Base-by-base conservation (phyloP, 2,888 invertebrate species). In the Andricus curvator region DNA sequence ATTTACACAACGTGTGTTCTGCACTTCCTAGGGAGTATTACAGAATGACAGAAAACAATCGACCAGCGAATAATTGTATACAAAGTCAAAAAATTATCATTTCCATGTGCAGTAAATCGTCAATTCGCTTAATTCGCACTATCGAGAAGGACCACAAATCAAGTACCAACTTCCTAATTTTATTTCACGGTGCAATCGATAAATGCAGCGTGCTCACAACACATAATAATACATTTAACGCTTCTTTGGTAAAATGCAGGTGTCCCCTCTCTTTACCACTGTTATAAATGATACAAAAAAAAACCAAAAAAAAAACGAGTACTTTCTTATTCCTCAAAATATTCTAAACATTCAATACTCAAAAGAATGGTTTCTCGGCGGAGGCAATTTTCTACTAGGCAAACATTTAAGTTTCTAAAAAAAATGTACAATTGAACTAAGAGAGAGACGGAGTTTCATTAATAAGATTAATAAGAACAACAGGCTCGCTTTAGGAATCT, bases 231-330 rank as follows among this genome's bases (percentile, higher is more conserved):
- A 64, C 62, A 64, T 15, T 25, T 64, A 64, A 64, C 62, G 17
- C 62, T 4, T 64, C 74, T 74, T 74, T 74, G 74, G 74, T 51
- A 70, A 70, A 70, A 70, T 70, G 70, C 70, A 70, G 20, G 51
- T 51, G 51, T 70, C 51, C 56, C 56, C 33, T 74, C 13, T 56
- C 56, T 37, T 74, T n/a, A 74, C 29, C 68, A 68, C 48, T 1
- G 62, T 62, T 62, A 25, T 15, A 62, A 25, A 62, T 15, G 15
- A 25, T 22, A 62, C 56, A n/a, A 62, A 25, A 62, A 25, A 60
- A 22, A 20, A 60, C 25, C n/a, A n/a, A 25, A 25, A 62, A 62
- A 60, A 13, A n/a, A 60, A 62, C 1, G 62, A 62, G 62, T 62
- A 56, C n/a, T 56, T 56, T 56, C 9, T 20, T 25, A 62, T 15